Evolutionary conservation across 1,140 invertebrate genomes (phyloP).

Genomic region (Drosophila teissieri): DNA sequence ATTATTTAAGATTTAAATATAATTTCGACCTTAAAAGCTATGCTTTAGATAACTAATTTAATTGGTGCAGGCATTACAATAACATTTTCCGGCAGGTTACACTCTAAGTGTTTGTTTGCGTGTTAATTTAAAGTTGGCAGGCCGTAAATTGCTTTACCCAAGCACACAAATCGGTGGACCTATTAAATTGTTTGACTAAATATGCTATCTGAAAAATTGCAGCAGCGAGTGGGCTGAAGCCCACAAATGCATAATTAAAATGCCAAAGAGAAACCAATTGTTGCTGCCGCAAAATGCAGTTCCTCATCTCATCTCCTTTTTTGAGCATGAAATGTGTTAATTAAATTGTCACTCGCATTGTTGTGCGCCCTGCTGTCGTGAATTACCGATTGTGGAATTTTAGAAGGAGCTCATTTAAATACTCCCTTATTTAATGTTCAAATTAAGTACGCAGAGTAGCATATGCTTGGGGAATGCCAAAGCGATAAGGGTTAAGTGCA

Average conservation of each 20-base stretch:
- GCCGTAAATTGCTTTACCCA: slow-evolving; percentile 52
- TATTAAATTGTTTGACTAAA: slow-evolving; percentile 70
- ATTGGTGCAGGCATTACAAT: slow-evolving; percentile 20
- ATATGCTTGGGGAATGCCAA: not conserved
- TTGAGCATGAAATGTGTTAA: slow-evolving; percentile 55
- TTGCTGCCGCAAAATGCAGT: slow-evolving; percentile 51
- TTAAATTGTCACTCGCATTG: slow-evolving; percentile 68
- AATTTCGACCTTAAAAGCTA: slow-evolving; percentile 4
- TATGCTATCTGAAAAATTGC: slow-evolving; percentile 59
- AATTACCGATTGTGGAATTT: slow-evolving; percentile 47
- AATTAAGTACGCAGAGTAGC: not conserved
- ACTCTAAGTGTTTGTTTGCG: slow-evolving; percentile 72
- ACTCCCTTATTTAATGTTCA: not conserved
- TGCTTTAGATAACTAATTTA: slow-evolving; percentile 20
- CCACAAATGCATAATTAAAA: slow-evolving; percentile 67
- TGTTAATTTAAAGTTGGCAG: slow-evolving; percentile 40
- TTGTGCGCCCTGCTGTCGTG: slow-evolving; percentile 20
- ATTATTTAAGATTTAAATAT: slow-evolving; percentile 3
- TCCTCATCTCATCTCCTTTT: not conserved
- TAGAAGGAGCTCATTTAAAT: not conserved
- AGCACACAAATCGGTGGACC: slow-evolving; percentile 28
- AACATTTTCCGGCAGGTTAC: slow-evolving; percentile 45
- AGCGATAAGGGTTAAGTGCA: not conserved
- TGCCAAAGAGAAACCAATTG: slow-evolving; percentile 61
- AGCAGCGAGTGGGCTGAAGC: slow-evolving; percentile 11